A percentile compares a stretch with the other conserved stretches of the same genome.
phyloP scores from a whole-genome alignment of 2,113 vertebrate species.

The Crotalus horridus region DNA sequence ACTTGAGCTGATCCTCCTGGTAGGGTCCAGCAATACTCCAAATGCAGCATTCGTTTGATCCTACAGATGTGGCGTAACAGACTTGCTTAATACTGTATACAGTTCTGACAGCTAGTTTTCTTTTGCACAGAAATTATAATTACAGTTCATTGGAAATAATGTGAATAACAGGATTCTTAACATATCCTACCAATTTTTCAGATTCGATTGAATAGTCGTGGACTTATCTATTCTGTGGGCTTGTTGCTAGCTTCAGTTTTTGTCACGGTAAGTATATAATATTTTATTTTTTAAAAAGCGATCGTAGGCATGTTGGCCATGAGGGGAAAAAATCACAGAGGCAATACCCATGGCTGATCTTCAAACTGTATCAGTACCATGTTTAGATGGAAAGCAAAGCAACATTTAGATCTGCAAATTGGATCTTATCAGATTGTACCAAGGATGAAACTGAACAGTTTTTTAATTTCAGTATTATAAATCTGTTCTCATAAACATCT shows the following conservation, averaged over 20 bases:
- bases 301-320: neutral
- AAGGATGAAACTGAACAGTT: neutral
- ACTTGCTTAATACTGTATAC: neutral
- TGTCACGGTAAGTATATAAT: conserved; percentile 83
- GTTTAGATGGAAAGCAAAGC: neutral
- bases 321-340: neutral
- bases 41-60: neutral
- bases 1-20: neutral
- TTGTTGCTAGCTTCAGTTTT: conserved; percentile 94
- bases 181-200: conserved; percentile 60
- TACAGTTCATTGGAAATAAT: neutral
- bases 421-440: neutral
- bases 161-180: conserved; percentile 30
- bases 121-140: neutral
- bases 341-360: neutral
- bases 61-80: neutral
- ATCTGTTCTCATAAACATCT: neutral
- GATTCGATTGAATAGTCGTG: conserved; percentile 95
- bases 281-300: conserved; percentile 4
- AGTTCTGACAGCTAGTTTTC: neutral
- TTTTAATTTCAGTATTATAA: neutral
- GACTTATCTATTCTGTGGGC: conserved; percentile 94
- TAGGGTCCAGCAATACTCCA: neutral
- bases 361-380: neutral
- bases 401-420: neutral